Evolutionary conservation across 2,113 vertebrate species (phyloP).

Genomic region (Sinocyclocheilus maitianheensis): DNA sequence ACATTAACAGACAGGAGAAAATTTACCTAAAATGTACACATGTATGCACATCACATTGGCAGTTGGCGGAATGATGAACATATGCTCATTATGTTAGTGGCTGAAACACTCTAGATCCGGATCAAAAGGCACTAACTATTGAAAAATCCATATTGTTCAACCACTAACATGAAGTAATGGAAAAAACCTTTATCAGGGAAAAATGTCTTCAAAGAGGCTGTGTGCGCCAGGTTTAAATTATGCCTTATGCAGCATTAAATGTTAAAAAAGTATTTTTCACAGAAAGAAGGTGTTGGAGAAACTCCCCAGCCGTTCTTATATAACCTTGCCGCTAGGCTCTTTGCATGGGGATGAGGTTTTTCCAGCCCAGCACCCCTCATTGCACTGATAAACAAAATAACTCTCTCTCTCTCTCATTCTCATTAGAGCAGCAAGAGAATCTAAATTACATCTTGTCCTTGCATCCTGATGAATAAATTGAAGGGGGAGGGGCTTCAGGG

Average conservation of each 20-base stretch:
- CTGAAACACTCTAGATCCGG: background rate
- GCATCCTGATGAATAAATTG: constrained; percentile 49
- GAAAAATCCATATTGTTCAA: constrained; percentile 24
- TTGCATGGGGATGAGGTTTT: constrained; percentile 37
- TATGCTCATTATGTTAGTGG: background rate
- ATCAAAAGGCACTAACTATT: background rate
- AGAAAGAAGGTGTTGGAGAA: constrained; percentile 38
- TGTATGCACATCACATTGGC: too few species aligned
- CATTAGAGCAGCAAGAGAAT: constrained; percentile 51
- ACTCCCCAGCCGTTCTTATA: constrained; percentile 36
- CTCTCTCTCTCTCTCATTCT: constrained; percentile 13
- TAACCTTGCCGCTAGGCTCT: constrained; percentile 44
- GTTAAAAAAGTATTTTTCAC: constrained; percentile 36
- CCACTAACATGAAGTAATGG: background rate
- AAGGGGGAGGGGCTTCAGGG: constrained; percentile 25
- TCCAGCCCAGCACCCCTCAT: constrained; percentile 29
- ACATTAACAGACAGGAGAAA: too few species aligned
- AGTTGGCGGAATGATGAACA: background rate
- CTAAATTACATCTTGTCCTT: constrained; percentile 53
- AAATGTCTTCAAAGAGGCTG: too few species aligned
- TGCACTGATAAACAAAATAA: constrained; percentile 39
- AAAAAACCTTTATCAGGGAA: background rate
- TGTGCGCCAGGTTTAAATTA: constrained; percentile 15
- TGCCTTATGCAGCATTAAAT: constrained; percentile 42
- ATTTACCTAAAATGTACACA: too few species aligned